phyloP scores from a whole-genome alignment of 2,888 invertebrate species.

The Lysandra coridon region DNA sequence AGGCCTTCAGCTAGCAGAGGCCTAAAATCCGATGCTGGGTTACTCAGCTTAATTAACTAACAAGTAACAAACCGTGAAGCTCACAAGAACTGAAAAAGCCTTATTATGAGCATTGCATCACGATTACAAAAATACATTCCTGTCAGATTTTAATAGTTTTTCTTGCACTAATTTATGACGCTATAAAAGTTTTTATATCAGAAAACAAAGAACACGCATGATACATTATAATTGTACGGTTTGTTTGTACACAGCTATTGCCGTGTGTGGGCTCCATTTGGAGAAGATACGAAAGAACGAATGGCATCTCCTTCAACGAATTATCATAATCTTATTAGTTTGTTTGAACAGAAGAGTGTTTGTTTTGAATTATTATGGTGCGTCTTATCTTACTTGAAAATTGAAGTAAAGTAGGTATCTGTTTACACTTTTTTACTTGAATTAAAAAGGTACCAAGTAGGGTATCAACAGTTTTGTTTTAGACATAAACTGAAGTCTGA shows the following conservation, averaged over 20 bases:
- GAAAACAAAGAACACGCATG: conserved; percentile 8
- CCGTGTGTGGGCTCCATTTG: conserved; percentile 19
- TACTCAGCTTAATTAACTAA: too few species aligned
- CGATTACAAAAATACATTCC: not conserved
- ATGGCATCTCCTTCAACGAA: conserved; percentile 16
- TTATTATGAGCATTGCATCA: not conserved
- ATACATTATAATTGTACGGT: conserved; percentile 6
- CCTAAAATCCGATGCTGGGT: too few species aligned
- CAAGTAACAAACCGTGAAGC: not conserved
- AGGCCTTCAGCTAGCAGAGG: too few species aligned
- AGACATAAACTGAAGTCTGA: too few species aligned
- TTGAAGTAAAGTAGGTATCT: not conserved
- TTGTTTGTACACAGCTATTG: conserved; percentile 12
- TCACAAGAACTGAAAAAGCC: not conserved
- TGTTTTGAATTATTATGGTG: conserved; percentile 26
- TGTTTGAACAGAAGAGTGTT: conserved; percentile 8
- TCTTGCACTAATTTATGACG: not conserved
- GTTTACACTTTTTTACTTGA: not conserved
- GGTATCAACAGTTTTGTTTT: too few species aligned
- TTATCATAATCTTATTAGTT: conserved; percentile 18
- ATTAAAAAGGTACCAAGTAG: not conserved
- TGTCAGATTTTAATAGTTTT: conserved; percentile 6
- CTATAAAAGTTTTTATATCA: not conserved
- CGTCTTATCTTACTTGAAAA: conserved; percentile 41
- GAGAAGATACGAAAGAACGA: conserved; percentile 6